Evolutionary conservation across 2,113 vertebrate species (phyloP), one percentile per base, ranked within the genome.

Genomic region (Centropus bengalensis): DNA sequence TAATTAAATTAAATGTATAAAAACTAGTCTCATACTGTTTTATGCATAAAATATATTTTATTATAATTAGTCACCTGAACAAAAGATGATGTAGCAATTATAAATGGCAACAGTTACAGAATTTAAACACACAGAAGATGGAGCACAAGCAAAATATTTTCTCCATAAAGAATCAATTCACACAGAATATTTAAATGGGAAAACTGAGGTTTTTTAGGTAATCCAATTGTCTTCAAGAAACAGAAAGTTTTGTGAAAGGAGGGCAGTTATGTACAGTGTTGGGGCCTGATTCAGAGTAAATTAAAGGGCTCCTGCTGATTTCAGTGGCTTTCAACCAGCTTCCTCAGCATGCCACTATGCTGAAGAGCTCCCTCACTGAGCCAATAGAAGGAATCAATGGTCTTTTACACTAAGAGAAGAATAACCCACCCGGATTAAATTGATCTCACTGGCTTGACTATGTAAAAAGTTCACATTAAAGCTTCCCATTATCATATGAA

Each of bases 401-500:
- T 75, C 93, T 95, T 94, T 96, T 97, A 94, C 93, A 91, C 91
- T 47, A 83, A 79, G 52, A 96, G 91, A 95, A 97, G 91, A 96
- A 95, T 94, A 97, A 96, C 94, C 88, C 94, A 87, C 93, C 67
- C 88, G 20, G 93, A 96, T 96, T 96, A 97, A 96, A 97, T 95
- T 96, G 91, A 97, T 96, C 94, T 97, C 82, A 93, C 85, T 96
- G 91, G 52, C 89, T 95, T 4, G 1, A 78, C 79, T 91, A 71
- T 7, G 79, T 70, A 93, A 91, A 88, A 95, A 91, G 76, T 91
- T 90, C 90, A 78, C 88, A 83, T 91, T 95, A 91, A 94, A 96
- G 88, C 88, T 94, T 69, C 64, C 64, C 73, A 94, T 95, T 96
- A 94, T 91, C 93, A 88, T 97, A 89, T 75, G 79, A 96, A 96